Evolutionary conservation across 2,113 vertebrate species (phyloP).

Genomic region (Fukomys damarensis): DNA sequence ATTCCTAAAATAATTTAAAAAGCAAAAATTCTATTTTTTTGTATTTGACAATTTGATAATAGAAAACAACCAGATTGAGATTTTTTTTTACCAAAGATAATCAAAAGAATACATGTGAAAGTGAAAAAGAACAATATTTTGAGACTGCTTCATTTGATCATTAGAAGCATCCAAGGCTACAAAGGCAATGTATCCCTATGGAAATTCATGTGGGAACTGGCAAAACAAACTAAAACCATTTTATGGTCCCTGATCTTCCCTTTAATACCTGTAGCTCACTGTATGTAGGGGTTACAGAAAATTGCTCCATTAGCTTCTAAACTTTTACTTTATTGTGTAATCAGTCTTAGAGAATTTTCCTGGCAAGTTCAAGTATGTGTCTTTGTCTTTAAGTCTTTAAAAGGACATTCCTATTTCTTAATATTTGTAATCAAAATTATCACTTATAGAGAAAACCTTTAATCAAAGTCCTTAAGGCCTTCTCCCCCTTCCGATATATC

Average conservation of each 20-base stretch:
- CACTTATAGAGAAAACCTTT: not conserved
- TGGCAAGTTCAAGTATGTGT: not conserved
- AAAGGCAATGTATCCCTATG: not conserved
- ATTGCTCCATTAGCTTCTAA: not conserved
- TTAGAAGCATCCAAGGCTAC: not conserved
- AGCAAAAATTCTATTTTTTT: not conserved
- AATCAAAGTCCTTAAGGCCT: not conserved
- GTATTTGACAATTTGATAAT: not conserved
- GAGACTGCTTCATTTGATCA: not conserved
- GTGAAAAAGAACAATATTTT: not conserved
- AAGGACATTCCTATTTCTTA: not conserved
- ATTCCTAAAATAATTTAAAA: not conserved
- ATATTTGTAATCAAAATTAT: not conserved
- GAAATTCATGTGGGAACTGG: not conserved
- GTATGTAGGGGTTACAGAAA: not conserved
- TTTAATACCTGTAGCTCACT: not conserved
- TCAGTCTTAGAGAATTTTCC: not conserved
- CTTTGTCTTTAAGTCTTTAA: not conserved
- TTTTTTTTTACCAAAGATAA: conserved; percentile 4
- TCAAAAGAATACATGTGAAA: not conserved
- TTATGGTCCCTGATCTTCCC: not conserved
- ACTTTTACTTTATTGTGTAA: not conserved
- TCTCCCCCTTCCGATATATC: not conserved
- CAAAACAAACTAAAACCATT: not conserved
- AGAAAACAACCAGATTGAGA: not conserved